Conservation (phyloP, 2,888 invertebrate genomes). For the Brenthis hecate region DNA sequence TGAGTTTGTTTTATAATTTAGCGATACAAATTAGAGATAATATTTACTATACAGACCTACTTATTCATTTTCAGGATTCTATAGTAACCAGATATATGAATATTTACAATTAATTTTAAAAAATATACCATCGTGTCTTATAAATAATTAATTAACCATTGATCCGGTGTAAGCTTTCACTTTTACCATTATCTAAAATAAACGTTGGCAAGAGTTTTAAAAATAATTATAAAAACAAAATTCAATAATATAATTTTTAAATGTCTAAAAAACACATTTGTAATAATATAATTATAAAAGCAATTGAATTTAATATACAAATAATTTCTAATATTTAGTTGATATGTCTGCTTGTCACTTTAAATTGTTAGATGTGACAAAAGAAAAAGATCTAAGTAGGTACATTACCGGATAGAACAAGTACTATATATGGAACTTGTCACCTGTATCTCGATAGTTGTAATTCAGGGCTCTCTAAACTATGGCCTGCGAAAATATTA, state of each 20-base stretch:
- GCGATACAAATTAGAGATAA: background rate
- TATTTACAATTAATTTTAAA: too few species aligned
- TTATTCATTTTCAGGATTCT: too few species aligned
- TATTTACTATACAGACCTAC: background rate
- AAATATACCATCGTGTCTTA: background rate
- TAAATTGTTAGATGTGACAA: too few species aligned
- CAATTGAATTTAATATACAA: background rate
- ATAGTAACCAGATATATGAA: too few species aligned
- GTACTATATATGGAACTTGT: constrained; percentile 7
- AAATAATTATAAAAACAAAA: too few species aligned
- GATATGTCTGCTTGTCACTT: too few species aligned
- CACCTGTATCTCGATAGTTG: constrained; percentile 17
- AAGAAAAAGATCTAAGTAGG: background rate
- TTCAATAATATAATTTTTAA: too few species aligned
- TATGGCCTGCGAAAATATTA: background rate
- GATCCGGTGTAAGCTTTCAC: background rate
- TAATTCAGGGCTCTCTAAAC: background rate
- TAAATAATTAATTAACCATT: background rate
- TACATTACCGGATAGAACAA: background rate
- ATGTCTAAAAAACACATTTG: too few species aligned
- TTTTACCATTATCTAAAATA: background rate
- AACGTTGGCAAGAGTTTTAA: too few species aligned
- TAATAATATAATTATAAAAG: background rate
- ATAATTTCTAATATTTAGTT: too few species aligned
- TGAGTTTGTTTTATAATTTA: too few species aligned